These are phyloP conservation scores for Athalia cordata DNA, from an alignment of 2,888 invertebrate genomes.

Conservation along the genomic window DNA sequence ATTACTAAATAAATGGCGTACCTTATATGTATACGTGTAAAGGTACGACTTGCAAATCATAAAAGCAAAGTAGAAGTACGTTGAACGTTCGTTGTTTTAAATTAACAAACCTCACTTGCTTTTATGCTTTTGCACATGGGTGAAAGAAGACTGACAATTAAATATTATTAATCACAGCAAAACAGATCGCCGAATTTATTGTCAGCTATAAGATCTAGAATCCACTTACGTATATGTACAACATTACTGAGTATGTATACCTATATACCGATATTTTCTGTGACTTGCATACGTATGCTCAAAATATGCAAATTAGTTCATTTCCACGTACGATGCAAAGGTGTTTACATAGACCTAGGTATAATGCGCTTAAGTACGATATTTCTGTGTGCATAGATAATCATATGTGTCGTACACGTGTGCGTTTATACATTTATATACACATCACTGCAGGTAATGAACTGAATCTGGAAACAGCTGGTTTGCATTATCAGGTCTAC, in stretches of 20 bases:
- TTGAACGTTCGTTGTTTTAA: neutral
- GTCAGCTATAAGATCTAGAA: constrained; percentile 12
- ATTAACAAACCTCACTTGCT: neutral
- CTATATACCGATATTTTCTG: neutral
- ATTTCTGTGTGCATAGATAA: constrained; percentile 5
- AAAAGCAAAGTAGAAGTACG: neutral
- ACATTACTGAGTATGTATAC: neutral
- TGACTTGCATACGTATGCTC: constrained; percentile 7
- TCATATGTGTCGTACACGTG: neutral
- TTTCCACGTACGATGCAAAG: constrained; percentile 31
- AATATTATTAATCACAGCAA: neutral
- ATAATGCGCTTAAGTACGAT: neutral
- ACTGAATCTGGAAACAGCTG: constrained; percentile 38
- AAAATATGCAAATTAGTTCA: constrained; percentile 14
- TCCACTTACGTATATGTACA: constrained; percentile 6
- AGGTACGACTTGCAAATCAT: neutral
- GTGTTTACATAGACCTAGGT: neutral
- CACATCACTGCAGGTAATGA: constrained; percentile 29
- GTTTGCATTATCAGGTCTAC: constrained; percentile 36
- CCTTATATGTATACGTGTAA: neutral
- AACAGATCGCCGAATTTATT: constrained; percentile 8
- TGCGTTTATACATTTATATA: neutral
- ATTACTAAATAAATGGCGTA: neutral
- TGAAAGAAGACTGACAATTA: neutral
- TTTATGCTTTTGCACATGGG: neutral